Base-by-base conservation (phyloP, 2,113 vertebrate species). In the Percopsis transmontana region DNA sequence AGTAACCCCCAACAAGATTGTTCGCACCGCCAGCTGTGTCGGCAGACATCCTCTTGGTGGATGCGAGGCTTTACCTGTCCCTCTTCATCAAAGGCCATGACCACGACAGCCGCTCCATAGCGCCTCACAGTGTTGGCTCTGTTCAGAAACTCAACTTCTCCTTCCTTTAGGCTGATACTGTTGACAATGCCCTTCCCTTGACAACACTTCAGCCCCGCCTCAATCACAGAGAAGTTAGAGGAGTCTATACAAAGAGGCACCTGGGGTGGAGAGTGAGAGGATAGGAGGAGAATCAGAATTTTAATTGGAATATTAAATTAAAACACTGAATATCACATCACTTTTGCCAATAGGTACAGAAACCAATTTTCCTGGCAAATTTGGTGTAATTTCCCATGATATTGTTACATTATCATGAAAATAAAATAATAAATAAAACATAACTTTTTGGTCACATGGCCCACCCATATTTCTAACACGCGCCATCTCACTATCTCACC, bases 181-280 rank as follows among this genome's bases (percentile, higher is more conserved):
- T 99, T 99, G 52, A 99, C 97, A 1, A 99, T 95, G 70, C 96
- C 96, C 72, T 99, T 99, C 1, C 97, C 97, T 84, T 99, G 97
- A 48, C 94, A 96, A 83, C 96, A 98, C 62, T 97, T 98, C 54
- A 99, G 73, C 3, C 97, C 97, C 0, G 96, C 95, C 83, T 99
- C 96, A 6, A 99, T 96, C 81, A 99, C 97, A 0, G 93, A 77
- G 56, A 99, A 99, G 74, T 95, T 97, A 0, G 97, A 99, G 0
- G 97, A 99, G 85, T 99, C 97, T 0, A 99, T 97, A 47, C 97
- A 99, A 70, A 99, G 82, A 0, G 97, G 97, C 59, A 99, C 96
- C 97, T 99, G 80, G 0, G 69, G 48, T 39, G 16, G n/a, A 62
- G 12, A 38, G 7, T 12, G 21, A n/a, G 2, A 21, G 11, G 5